These are phyloP conservation scores for Trogon surrucura DNA, from an alignment of 2,113 vertebrate genomes.

Conservation along the genomic window DNA sequence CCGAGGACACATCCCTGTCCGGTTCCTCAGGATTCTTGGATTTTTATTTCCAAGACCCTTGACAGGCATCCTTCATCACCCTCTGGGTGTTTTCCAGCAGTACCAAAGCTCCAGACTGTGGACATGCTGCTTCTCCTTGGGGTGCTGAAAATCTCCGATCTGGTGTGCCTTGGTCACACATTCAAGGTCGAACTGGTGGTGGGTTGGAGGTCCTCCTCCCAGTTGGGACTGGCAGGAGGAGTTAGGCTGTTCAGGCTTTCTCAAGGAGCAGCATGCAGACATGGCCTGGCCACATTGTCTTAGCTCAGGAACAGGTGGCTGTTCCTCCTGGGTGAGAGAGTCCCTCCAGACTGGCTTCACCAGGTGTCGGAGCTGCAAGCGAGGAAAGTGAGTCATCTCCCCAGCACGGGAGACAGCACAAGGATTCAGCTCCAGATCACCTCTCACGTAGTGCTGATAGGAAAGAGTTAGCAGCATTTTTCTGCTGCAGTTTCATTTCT, in stretches of 20 bases:
- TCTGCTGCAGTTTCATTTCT: neutral
- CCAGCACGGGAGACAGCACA: neutral
- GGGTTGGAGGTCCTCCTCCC: neutral
- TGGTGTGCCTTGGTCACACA: too few species aligned
- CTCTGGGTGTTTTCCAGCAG: neutral
- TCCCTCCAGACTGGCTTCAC: neutral
- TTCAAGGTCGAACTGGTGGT: neutral
- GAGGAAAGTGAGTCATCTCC: neutral
- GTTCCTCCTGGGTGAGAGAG: rapidly evolving
- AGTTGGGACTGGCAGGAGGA: neutral
- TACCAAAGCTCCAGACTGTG: neutral
- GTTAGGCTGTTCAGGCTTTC: neutral
- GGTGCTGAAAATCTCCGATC: neutral
- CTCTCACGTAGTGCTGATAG: neutral
- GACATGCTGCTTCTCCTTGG: neutral
- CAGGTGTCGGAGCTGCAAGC: neutral
- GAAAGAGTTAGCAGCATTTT: neutral
- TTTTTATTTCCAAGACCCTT: neutral
- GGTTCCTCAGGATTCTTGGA: neutral
- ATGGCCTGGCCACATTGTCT: neutral
- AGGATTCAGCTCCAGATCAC: neutral
- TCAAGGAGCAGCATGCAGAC: neutral
- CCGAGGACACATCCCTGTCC: neutral
- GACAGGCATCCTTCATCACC: neutral
- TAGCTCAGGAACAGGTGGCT: neutral